Base-by-base conservation (phyloP, 1,140 invertebrate species). In the Sipha flava region DNA sequence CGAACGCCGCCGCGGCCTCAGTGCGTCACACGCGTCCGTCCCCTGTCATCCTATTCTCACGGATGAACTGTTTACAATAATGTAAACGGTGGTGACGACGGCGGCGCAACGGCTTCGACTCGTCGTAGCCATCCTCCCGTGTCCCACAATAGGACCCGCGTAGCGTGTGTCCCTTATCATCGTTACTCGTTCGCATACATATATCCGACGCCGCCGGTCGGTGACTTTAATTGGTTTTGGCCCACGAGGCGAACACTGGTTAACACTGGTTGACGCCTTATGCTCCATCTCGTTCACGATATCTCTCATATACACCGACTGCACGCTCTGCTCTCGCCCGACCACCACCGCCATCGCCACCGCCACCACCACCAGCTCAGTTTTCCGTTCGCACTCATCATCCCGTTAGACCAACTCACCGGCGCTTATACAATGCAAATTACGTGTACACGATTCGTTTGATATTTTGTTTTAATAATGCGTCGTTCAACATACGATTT, bases 61-160 rank as follows among this genome's bases (percentile, higher is more conserved):
- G 52, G 73, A 59, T 77, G 73, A 57, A 34, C 47, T 29, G 52
- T 59, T 77, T 37, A 43, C 52, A 77, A 77, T 77, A 77, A 57
- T n/a, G n/a, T 54, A 52, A 75, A 23, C n/a, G 49, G 6, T 26
- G 57, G 31, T 31, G 31, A n/a, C 31, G 10, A 10, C 62, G 47
- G 40, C n/a, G n/a, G n/a, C n/a, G n/a, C n/a, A n/a, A n/a, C n/a
- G n/a, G n/a, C n/a, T n/a, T n/a, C n/a, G n/a, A n/a, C 9, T 43
- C 47, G 18, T 21, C n/a, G 9, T 52, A 21, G 47, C 23, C 64
- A 21, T 26, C 40, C 40, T 47, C 23, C 66, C 40, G 21, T 77
- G 73, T 77, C 73, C 37, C 52, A 43, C 52, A 45, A 77, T 14
- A 34, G 16, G 70, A 43, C n/a, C 29, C 31, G 47, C 12, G n/a